These are phyloP conservation scores for Drosophila kanekoi DNA, from an alignment of 2,888 invertebrate genomes.

Conservation along the genomic window DNA sequence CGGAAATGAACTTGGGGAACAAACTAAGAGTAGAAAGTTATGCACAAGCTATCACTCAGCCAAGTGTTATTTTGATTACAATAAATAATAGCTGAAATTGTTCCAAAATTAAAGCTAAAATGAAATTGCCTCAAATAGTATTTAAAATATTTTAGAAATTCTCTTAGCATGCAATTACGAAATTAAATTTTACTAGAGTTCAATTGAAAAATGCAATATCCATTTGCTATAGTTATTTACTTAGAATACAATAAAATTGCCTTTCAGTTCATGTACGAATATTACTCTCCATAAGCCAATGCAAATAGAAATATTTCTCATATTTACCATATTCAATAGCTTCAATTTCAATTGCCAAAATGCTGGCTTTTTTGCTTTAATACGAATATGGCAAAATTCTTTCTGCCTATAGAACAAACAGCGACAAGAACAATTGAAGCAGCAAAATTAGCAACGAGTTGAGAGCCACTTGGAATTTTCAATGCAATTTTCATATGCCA, in stretches of 20 bases:
- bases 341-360: slow-evolving; percentile 39
- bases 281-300: slow-evolving; percentile 19
- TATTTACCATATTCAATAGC: slow-evolving; percentile 21
- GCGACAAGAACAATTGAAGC: slow-evolving; percentile 28
- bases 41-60: no score
- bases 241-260: background rate
- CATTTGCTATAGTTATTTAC: slow-evolving; percentile 22
- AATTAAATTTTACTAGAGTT: slow-evolving; percentile 6
- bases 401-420: slow-evolving; percentile 9
- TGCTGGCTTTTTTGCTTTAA: slow-evolving; percentile 3
- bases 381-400: slow-evolving; percentile 17
- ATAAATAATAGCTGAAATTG: no score
- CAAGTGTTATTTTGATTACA: no score
- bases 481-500: slow-evolving; percentile 60
- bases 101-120: background rate
- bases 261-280: slow-evolving; percentile 5
- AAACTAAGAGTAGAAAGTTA: background rate
- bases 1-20: background rate
- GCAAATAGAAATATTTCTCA: slow-evolving; percentile 34
- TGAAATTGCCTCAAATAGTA: background rate
- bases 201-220: slow-evolving; percentile 2
- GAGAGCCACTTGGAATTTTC: slow-evolving; percentile 33
- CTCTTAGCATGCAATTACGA: background rate
- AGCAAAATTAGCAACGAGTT: slow-evolving; percentile 39
- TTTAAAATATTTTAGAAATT: background rate